These are phyloP conservation scores for Callyntrura sp. DNA, from an alignment of 2,888 invertebrate species.

Conservation along the genomic window DNA sequence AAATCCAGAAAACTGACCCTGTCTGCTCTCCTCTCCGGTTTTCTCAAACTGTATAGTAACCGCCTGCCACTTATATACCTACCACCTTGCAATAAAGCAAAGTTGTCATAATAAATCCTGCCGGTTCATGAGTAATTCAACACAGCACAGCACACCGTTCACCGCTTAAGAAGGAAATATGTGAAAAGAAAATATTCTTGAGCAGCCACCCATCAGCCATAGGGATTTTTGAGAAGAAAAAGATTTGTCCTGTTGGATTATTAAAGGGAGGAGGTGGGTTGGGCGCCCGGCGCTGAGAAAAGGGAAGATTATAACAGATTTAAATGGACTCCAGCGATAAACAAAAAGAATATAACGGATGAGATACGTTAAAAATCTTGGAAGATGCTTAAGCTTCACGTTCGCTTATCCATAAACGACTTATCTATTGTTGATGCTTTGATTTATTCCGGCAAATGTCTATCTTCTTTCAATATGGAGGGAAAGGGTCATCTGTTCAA, in stretches of 20 bases:
- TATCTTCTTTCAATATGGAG: too few relatives aligned
- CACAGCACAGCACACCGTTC: neutral
- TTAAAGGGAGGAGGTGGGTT: neutral
- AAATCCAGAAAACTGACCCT: conserved; percentile 37
- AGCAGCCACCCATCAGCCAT: neutral
- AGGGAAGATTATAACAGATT: too few relatives aligned
- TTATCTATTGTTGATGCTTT: too few relatives aligned
- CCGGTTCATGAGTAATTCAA: conserved; percentile 18
- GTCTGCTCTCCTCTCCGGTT: neutral
- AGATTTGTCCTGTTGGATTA: conserved; percentile 10
- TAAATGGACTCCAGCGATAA: too few relatives aligned
- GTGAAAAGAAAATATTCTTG: neutral
- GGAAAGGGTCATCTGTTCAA: too few relatives aligned
- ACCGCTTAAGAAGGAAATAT: neutral
- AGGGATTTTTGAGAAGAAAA: neutral
- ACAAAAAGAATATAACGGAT: too few relatives aligned
- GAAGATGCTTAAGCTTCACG: too few relatives aligned
- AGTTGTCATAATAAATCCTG: conserved; percentile 54
- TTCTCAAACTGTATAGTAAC: conserved; percentile 1
- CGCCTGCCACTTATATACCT: neutral
- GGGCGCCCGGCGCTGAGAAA: neutral
- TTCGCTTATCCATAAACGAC: too few relatives aligned
- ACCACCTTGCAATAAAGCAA: neutral
- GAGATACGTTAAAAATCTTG: too few relatives aligned
- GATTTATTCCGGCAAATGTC: too few relatives aligned